A percentile compares a stretch with the other conserved stretches of the same genome.
Evolutionary conservation across 2,888 invertebrate genomes (phyloP).

Genomic region (Himalopsyche tibetana): DNA sequence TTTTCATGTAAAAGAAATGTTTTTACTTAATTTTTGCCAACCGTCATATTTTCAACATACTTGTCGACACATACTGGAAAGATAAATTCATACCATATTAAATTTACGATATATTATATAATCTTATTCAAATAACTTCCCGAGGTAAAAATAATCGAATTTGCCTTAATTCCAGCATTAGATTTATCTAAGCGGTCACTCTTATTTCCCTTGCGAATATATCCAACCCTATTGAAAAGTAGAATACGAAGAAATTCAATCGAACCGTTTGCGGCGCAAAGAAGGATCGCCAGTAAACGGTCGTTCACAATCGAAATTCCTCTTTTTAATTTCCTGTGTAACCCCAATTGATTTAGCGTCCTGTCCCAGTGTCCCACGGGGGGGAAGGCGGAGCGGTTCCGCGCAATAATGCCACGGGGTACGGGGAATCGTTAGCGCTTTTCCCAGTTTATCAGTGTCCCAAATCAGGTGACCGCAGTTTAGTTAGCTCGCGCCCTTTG

Average conservation of each 20-base stretch:
- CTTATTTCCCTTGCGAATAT: constrained; percentile 20
- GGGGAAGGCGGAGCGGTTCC: constrained; percentile 8
- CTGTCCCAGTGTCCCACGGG: constrained; percentile 48
- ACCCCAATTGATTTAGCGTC: constrained; percentile 64
- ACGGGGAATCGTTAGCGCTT: constrained; percentile 62
- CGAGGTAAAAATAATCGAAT: neutral
- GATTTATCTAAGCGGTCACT: neutral
- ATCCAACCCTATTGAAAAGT: neutral
- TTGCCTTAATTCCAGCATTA: constrained; percentile 1
- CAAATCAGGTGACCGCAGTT: constrained; percentile 64
- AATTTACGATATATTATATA: too few species aligned
- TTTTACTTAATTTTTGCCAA: too few species aligned
- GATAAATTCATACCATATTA: too few species aligned
- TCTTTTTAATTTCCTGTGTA: constrained; percentile 64
- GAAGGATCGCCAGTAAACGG: constrained; percentile 42
- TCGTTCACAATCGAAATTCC: constrained; percentile 58
- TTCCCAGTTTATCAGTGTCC: constrained; percentile 65
- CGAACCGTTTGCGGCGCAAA: constrained; percentile 24
- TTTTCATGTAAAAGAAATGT: too few species aligned
- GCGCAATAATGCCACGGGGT: constrained; percentile 46
- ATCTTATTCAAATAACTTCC: too few species aligned
- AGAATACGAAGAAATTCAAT: constrained; percentile 27
- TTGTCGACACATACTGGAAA: too few species aligned
- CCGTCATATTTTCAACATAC: too few species aligned
- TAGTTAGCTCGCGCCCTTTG: constrained; percentile 61